A percentile compares a stretch with the other conserved stretches of the same genome.
These are phyloP conservation scores for Salvelinus alpinus DNA, from an alignment of 2,113 vertebrate species.

Conservation along the genomic window DNA sequence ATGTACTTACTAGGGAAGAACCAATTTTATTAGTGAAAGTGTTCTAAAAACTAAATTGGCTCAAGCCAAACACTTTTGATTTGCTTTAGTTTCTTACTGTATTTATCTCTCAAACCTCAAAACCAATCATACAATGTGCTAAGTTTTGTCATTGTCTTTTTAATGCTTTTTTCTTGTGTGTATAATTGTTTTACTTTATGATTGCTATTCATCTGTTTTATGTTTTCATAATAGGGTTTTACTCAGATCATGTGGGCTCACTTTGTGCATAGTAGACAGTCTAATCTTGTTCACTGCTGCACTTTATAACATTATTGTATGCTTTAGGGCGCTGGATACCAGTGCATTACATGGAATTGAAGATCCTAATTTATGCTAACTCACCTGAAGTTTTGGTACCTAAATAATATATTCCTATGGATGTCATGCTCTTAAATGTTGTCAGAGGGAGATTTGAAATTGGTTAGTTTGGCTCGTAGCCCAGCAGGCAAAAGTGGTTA, in stretches of 20 bases:
- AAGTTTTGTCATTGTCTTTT: constrained; percentile 27
- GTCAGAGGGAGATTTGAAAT: background rate
- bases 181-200: constrained; percentile 24
- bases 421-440: constrained; percentile 1
- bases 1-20: constrained; percentile 30
- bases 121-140: constrained; percentile 25
- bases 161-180: constrained; percentile 27
- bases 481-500: background rate
- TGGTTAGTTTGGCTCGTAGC: background rate
- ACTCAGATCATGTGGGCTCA: constrained; percentile 45
- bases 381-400: constrained; percentile 33
- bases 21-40: constrained; percentile 59
- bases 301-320: constrained; percentile 56
- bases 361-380: constrained; percentile 20
- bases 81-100: background rate
- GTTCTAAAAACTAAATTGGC: constrained; percentile 30
- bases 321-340: constrained; percentile 53
- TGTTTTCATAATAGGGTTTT: constrained; percentile 45
- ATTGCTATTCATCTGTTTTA: constrained; percentile 28
- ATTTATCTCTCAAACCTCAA: constrained; percentile 30
- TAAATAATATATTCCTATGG: constrained; percentile 21
- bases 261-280: constrained; percentile 46
- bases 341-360: constrained; percentile 21
- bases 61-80: constrained; percentile 43
- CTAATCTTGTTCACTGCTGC: constrained; percentile 59